Evolutionary conservation across 2,113 vertebrate species (phyloP).

Genomic region (Diadophis punctatus): DNA sequence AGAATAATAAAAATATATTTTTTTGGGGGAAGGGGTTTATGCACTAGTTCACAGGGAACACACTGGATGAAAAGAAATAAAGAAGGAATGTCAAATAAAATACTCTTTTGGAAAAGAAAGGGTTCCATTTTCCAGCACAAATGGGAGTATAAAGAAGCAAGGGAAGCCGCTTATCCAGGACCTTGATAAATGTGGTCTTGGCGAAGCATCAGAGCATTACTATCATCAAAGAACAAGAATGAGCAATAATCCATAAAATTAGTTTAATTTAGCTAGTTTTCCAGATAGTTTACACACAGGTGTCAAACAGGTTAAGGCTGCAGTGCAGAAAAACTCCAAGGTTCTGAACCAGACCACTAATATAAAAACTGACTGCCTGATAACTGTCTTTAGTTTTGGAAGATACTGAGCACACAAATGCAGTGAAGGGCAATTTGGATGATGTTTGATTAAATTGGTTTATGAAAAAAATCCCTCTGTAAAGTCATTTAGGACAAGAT

Average conservation of each 20-base stretch:
- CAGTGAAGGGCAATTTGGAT: constrained; percentile 10
- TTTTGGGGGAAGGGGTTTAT: neutral
- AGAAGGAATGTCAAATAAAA: neutral
- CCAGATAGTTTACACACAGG: neutral
- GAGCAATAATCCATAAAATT: neutral
- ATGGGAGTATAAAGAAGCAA: neutral
- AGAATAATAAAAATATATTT: neutral
- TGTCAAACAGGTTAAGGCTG: neutral
- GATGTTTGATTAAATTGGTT: neutral
- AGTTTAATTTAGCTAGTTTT: neutral
- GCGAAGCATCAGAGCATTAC: neutral
- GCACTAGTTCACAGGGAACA: neutral
- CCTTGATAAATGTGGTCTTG: neutral
- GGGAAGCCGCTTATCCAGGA: neutral
- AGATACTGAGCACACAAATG: neutral
- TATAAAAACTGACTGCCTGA: neutral
- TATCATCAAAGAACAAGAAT: neutral
- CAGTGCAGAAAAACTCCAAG: neutral
- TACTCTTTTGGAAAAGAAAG: neutral
- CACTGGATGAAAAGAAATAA: neutral
- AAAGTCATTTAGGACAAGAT: neutral
- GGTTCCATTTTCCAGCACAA: neutral
- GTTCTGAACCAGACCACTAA: neutral
- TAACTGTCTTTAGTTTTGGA: neutral
- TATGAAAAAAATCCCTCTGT: neutral